These are phyloP conservation scores for Drosophila paranaensis DNA, from an alignment of 2,888 invertebrate genomes.

Conservation along the genomic window DNA sequence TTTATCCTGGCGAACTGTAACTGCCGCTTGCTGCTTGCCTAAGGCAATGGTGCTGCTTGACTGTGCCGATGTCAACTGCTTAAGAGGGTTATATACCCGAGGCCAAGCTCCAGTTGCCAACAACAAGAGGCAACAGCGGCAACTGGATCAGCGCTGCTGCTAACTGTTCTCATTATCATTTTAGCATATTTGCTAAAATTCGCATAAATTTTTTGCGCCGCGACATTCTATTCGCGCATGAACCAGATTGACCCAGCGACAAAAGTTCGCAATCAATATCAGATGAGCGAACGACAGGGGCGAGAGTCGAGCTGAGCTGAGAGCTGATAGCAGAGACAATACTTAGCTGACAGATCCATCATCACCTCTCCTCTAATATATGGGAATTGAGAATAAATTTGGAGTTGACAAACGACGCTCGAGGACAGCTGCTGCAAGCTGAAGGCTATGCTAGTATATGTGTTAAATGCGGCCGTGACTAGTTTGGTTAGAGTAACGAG, in stretches of 20 bases:
- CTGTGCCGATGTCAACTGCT: conserved; percentile 60
- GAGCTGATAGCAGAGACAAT: background rate
- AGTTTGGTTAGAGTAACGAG: background rate
- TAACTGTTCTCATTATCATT: conserved; percentile 70
- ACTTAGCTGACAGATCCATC: background rate
- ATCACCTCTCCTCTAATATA: background rate
- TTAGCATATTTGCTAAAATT: conserved; percentile 61
- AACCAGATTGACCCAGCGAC: conserved; percentile 56
- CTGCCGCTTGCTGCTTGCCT: conserved; percentile 44
- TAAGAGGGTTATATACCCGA: conserved; percentile 64
- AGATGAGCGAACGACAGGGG: background rate
- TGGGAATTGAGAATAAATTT: background rate
- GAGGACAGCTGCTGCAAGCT: no score
- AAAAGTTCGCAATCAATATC: conserved; percentile 52
- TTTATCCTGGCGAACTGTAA: conserved; percentile 28
- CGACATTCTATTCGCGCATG: conserved; percentile 22
- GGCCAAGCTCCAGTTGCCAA: conserved; percentile 45
- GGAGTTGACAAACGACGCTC: no score
- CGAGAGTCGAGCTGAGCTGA: no score
- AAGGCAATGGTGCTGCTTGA: conserved; percentile 56
- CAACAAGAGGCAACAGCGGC: conserved; percentile 37
- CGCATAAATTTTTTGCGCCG: conserved; percentile 64
- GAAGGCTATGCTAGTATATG: background rate
- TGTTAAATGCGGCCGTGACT: background rate
- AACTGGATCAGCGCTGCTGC: conserved; percentile 31